Evolutionary conservation across 2,797 vertebrate species (phyloP).

Genomic region (Remorina albescens): DNA sequence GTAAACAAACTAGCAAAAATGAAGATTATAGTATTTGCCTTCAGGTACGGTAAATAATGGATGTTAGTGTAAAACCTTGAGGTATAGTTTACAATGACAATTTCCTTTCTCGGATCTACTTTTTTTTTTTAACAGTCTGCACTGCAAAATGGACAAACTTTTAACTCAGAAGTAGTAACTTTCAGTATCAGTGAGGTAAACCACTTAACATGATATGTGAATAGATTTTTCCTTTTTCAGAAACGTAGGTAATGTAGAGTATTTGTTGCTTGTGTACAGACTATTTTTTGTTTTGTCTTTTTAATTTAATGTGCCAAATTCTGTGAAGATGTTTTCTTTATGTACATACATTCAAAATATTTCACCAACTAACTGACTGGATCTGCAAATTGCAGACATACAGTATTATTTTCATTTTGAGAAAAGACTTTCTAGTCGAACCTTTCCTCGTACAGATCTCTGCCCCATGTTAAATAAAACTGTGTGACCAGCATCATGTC

Average conservation of each 20-base stretch:
- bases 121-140: conserved; percentile 22
- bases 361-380: conserved; percentile 77
- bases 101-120: conserved; percentile 25
- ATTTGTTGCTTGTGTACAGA: conserved; percentile 74
- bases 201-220: conserved; percentile 58
- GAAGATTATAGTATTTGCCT: conserved; percentile 33
- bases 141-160: conserved; percentile 16
- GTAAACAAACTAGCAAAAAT: conserved; percentile 12
- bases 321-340: conserved; percentile 57
- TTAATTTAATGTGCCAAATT: conserved; percentile 77
- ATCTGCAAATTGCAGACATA: conserved; percentile 85
- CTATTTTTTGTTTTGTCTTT: conserved; percentile 55
- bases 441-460: conserved; percentile 29
- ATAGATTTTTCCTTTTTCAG: conserved; percentile 45
- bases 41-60: conserved; percentile 4
- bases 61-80: not conserved
- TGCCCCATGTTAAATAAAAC: conserved; percentile 65
- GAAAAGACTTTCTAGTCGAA: conserved; percentile 37
- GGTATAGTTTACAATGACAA: not conserved
- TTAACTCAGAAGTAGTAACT: conserved; percentile 32
- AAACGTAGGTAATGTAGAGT: conserved; percentile 70
- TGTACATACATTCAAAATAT: conserved; percentile 80
- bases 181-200: conserved; percentile 35
- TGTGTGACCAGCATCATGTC: conserved; percentile 62
- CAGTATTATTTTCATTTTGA: conserved; percentile 66